Base-by-base conservation (phyloP, 2,113 vertebrate species). In the Sterna hirundo region DNA sequence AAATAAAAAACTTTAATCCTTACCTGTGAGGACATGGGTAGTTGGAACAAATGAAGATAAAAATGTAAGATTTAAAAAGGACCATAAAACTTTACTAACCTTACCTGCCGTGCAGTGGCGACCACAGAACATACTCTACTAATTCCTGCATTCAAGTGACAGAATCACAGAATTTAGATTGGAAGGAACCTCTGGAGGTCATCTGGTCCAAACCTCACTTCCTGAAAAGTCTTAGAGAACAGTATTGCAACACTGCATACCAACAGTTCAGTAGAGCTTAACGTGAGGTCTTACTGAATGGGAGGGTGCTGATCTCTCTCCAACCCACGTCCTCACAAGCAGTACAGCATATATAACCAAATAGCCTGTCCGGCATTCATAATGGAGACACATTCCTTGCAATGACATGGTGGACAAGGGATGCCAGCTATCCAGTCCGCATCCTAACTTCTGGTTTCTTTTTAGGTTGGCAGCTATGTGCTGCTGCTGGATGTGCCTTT, bases 341-440 rank as follows among this genome's bases (percentile, higher is more conserved):
- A 80, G 10, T 0, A 5, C 26, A 32, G n/a, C 3, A 14, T 0
- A 25, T 23, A 17, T 11, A n/a, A 54, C 29, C 38, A 68, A 40
- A 62, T 5, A 76, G 32, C 30, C 66, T 40, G 21, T 15, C 52
- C 57, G 51, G 9, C 40, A 27, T 23, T 55, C 54, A 42, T 16
- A 60, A n/a, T 6, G 20, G 40, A 81, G 29, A 29, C 2, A 21
- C 6, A 21, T 58, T 40, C 46, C 34, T 66, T 66, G 23, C 16
- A 64, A 38, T 12, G 25, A 86, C 47, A 14, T 5, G 12, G 44
- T 27, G 22, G 66, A 38, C 34, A 76, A 81, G 51, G 74, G 27
- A 62, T 10, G 10, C 10, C n/a, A n/a, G 42, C 42, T 69, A 61
- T 69, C 42, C 49, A 75, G 61, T 42, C 34, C 42, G 70, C 46